A percentile compares a stretch with the other conserved stretches of the same genome.
Evolutionary conservation across 1,140 invertebrate genomes (phyloP).

Genomic region (Chionoecetes opilio): DNA sequence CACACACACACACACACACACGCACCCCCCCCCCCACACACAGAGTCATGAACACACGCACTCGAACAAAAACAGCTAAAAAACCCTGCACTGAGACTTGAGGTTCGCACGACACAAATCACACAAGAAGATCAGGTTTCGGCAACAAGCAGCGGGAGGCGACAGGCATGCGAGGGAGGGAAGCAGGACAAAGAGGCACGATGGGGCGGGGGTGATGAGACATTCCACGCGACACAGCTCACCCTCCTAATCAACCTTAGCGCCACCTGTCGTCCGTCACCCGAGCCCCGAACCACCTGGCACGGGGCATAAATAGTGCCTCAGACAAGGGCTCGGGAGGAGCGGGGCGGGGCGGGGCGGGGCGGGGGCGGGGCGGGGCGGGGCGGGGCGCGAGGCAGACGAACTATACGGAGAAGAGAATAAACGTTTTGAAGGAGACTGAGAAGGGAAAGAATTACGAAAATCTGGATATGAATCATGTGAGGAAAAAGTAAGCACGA

Average conservation of each 20-base stretch:
- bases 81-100: neutral
- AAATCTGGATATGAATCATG: neutral
- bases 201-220: neutral
- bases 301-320: conserved; percentile 50
- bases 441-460: neutral
- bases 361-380: neutral
- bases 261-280: conserved; percentile 60
- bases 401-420: neutral
- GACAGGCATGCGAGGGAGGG: neutral
- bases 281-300: conserved; percentile 55
- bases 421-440: neutral
- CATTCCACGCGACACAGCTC: conserved; percentile 49
- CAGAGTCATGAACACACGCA: neutral
- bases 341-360: neutral
- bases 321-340: conserved; percentile 14
- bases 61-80: neutral
- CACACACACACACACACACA: neutral
- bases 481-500: neutral
- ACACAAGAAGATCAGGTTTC: neutral
- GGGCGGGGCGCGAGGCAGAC: too few relatives aligned
- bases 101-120: neutral
- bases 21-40: neutral
- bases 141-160: neutral
- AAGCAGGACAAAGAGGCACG: neutral
- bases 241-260: neutral